Evolutionary conservation across 1,140 invertebrate genomes (phyloP), one percentile per base, ranked within the genome.

Genomic region (Phenacoccus solenopsis): DNA sequence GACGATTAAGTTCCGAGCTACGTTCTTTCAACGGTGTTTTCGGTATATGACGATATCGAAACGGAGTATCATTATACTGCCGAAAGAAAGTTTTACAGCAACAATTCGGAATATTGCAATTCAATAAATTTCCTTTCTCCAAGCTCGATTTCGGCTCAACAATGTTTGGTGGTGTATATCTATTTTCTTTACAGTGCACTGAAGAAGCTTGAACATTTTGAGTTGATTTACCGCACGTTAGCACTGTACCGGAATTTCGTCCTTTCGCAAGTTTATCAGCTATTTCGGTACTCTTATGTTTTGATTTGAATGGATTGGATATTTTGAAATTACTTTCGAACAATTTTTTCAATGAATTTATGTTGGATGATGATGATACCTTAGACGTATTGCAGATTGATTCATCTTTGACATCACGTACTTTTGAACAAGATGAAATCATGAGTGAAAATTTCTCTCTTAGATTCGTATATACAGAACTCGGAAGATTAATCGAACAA

Each of bases 41-140:
- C 4, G 59, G 25, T 27, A 64, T 24, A 24, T 24, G 59, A 25
- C 59, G 59, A 64, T 64, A 25, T 20, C 25, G 22, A 27, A 64
- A 64, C 22, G 59, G 59, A 4, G 59, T 64, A 25, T 64, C 20
- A 20, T 64, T 64, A 27, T 64, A 64, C 22, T 25, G 7, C 10
- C 59, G 59, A 64, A 27, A 64, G 25, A 64, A 64, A 9, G 59
- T 64, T 64, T 64, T 64, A 27, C 59, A 64, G 21, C 59, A 27
- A 20, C 59, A 64, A 64, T 64, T 64, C 5, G 21, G 22, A 24
- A 64, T 64, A 10, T 25, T 24, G 16, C 59, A 64, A 64, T 64
- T 64, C 25, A 64, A 24, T 5, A 24, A 64, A 27, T 16, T 25
- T 24, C 59, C 59, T 5, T 64, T 27, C 22, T 20, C 13, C 2